Conservation (phyloP, 2,888 invertebrate genomes). For the Drosophila birchii region DNA sequence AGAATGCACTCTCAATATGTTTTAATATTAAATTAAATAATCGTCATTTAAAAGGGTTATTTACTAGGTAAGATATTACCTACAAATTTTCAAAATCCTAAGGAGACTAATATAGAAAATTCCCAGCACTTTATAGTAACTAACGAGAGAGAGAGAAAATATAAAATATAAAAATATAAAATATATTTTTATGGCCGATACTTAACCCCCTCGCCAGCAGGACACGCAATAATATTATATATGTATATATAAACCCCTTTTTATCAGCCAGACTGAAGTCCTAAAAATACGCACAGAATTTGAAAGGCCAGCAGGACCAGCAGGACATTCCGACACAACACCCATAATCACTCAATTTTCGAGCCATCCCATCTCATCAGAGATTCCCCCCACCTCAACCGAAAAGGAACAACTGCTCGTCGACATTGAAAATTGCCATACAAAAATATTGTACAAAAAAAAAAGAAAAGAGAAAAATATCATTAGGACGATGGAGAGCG, state of each 20-base stretch:
- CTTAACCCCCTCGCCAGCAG: neutral
- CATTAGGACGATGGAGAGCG: conserved; percentile 25
- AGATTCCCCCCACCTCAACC: conserved; percentile 2
- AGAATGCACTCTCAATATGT: neutral
- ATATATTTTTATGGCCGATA: conserved; percentile 1
- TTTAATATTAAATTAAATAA: neutral
- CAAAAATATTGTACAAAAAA: conserved; percentile 16
- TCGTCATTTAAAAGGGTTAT: neutral
- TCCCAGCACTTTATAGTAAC: neutral
- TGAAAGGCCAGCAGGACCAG: conserved; percentile 1
- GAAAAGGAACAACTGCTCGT: conserved; percentile 1
- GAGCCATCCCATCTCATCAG: conserved; percentile 19
- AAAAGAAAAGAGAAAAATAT: conserved; percentile 23
- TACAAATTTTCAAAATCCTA: neutral
- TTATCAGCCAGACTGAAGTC: neutral
- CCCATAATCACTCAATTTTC: conserved; percentile 46
- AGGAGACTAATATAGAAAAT: no score
- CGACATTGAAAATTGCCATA: conserved; percentile 33
- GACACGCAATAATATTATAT: conserved; percentile 3
- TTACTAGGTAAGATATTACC: no score
- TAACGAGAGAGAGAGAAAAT: neutral
- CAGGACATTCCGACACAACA: conserved; percentile 33
- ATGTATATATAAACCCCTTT: conserved; percentile 13
- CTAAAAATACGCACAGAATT: conserved; percentile 10
- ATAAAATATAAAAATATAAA: no score